Conservation (phyloP, 37 sponge, comb jelly and placozoan genomes). For the Aplysina aerophoba region DNA sequence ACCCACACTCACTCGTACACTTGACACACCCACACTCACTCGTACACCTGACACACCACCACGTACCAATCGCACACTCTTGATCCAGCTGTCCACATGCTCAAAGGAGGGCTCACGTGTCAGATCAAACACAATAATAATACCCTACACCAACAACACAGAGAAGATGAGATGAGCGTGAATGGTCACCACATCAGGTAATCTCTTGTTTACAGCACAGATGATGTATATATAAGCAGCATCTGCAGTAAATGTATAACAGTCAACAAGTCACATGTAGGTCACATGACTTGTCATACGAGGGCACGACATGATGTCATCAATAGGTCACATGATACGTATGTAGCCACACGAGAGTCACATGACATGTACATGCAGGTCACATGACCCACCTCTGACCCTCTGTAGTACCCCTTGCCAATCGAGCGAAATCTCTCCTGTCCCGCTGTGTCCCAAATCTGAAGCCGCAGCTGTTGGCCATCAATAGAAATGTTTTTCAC, state of each 20-base stretch:
- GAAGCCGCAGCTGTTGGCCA: neutral
- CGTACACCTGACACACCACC: neutral
- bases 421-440: slow-evolving; percentile 33
- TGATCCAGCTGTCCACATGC: slow-evolving; percentile 25
- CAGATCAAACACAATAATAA: slow-evolving; percentile 14
- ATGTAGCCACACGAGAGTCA: too few species aligned
- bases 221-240: too few species aligned
- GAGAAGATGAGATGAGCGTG: too few species aligned
- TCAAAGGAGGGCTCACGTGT: slow-evolving; percentile 10
- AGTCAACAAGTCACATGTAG: too few species aligned
- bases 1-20: neutral
- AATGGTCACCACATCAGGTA: too few species aligned
- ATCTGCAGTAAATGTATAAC: too few species aligned
- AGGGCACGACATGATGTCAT: too few species aligned
- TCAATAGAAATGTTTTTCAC: neutral
- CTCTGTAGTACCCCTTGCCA: slow-evolving; percentile 20
- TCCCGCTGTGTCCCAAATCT: slow-evolving; percentile 33
- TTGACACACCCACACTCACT: neutral
- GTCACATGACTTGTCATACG: too few species aligned
- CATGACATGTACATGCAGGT: too few species aligned
- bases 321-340: too few species aligned
- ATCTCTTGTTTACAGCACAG: too few species aligned
- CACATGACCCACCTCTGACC: slow-evolving; percentile 24
- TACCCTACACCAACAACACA: neutral
- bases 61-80: slow-evolving; percentile 9